Evolutionary conservation across 2,888 invertebrate species (phyloP).

Genomic region (Troides aeacus): DNA sequence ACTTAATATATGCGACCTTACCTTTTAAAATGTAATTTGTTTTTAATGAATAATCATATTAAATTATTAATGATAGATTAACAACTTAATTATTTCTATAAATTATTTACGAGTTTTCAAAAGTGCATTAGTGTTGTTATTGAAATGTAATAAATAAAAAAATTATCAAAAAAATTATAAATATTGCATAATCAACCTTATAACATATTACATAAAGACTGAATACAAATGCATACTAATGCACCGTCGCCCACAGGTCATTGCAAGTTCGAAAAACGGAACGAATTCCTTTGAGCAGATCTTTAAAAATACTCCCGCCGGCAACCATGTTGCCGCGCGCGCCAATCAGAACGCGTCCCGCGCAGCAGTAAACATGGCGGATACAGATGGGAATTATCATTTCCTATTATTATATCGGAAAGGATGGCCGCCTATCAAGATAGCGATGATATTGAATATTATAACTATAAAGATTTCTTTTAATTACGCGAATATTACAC

Average conservation of each 20-base stretch:
- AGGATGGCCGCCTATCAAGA: conserved; percentile 44
- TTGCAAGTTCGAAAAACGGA: conserved; percentile 37
- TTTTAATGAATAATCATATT: too few species aligned
- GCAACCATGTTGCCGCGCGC: conserved; percentile 65
- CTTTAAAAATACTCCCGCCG: conserved; percentile 45
- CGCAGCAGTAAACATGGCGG: conserved; percentile 60
- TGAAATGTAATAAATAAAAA: too few species aligned
- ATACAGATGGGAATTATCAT: conserved; percentile 54
- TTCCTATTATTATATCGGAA: conserved; percentile 56
- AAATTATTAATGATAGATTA: too few species aligned
- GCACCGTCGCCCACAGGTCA: conserved; percentile 26
- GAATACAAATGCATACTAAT: conserved; percentile 21
- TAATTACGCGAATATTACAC: too few species aligned
- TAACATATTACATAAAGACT: conserved; percentile 25
- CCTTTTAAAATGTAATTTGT: too few species aligned
- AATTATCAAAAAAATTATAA: not conserved
- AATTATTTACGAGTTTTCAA: not conserved
- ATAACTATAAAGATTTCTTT: not conserved
- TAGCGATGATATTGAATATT: conserved; percentile 33
- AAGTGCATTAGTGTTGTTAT: not conserved
- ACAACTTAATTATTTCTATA: too few species aligned
- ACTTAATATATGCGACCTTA: too few species aligned
- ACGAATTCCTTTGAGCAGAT: conserved; percentile 39
- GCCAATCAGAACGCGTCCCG: conserved; percentile 63
- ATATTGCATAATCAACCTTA: conserved; percentile 16